phyloP scores from a whole-genome alignment of 23 tunicate species.

The Diplosoma virens region DNA sequence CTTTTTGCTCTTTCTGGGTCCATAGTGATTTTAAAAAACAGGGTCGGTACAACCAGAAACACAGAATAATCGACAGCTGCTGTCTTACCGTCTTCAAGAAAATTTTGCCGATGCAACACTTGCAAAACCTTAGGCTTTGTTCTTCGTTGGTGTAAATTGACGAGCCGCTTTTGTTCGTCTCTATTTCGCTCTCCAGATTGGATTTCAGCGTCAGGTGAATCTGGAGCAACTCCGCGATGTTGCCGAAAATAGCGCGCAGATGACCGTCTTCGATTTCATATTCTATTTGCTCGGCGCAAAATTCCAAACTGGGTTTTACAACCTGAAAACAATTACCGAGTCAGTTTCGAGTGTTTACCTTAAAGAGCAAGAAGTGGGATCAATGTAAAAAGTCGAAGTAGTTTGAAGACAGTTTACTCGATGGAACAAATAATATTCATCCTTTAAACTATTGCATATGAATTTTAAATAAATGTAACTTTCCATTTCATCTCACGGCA shows the following conservation, averaged over 20 bases:
- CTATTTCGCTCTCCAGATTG: slow-evolving; percentile 13
- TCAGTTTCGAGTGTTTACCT: neutral
- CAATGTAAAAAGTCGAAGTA: no score
- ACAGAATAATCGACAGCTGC: no score
- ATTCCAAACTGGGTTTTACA: slow-evolving; percentile 53
- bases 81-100: slow-evolving; percentile 5
- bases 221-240: slow-evolving; percentile 40
- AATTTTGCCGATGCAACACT: slow-evolving; percentile 21
- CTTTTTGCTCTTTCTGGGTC: no score
- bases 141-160: neutral
- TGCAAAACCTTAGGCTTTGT: neutral
- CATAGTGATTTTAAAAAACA: no score
- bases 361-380: neutral
- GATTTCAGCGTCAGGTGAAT: slow-evolving; percentile 12
- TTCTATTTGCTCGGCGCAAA: slow-evolving; percentile 70
- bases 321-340: slow-evolving; percentile 14
- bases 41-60: no score
- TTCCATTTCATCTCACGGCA: no score
- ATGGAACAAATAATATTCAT: no score
- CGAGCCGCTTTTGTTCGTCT: neutral
- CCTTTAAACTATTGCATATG: no score
- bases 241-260: slow-evolving; percentile 76
- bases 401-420: no score
- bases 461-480: no score
- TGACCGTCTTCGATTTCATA: slow-evolving; percentile 88